phyloP scores from a whole-genome alignment of 2,797 vertebrate species.

The Acanthurus lineatus region DNA sequence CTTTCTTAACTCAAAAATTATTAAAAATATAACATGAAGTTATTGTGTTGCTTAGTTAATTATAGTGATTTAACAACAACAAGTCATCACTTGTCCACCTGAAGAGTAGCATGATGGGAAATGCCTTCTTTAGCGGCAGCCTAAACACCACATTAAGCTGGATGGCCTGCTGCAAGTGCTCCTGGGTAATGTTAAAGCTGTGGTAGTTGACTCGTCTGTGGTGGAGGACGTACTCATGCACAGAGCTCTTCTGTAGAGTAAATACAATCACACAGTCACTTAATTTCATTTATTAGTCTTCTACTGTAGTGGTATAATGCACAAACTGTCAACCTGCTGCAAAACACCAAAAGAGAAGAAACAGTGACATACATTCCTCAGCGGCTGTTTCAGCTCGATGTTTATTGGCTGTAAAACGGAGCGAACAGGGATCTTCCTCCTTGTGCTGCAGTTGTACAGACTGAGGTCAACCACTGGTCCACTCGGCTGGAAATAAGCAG shows the following conservation, averaged over 20 bases:
- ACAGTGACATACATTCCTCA: conserved; percentile 69
- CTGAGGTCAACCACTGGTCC: conserved; percentile 77
- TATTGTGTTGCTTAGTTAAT: neutral
- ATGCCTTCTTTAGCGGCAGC: conserved; percentile 55
- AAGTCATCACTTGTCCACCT: conserved; percentile 78
- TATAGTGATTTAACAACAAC: neutral
- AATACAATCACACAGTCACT: neutral
- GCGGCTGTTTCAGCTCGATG: conserved; percentile 73
- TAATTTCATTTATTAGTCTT: neutral
- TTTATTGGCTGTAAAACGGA: conserved; percentile 78
- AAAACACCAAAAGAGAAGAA: neutral
- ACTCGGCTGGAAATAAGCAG: conserved; percentile 73
- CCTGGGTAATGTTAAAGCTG: conserved; percentile 80
- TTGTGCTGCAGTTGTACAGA: conserved; percentile 83
- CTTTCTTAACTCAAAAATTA: neutral
- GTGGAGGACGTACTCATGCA: conserved; percentile 62
- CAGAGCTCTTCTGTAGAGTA: conserved; percentile 63
- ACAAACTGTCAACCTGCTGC: neutral
- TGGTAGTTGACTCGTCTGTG: conserved; percentile 82
- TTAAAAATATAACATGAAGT: neutral
- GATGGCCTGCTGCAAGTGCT: conserved; percentile 78
- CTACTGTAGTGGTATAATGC: neutral
- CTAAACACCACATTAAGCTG: conserved; percentile 83
- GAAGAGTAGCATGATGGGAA: conserved; percentile 88
- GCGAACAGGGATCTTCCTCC: conserved; percentile 76